phyloP scores from a whole-genome alignment of 1,140 invertebrate species.

The Drosophila sproati region DNA sequence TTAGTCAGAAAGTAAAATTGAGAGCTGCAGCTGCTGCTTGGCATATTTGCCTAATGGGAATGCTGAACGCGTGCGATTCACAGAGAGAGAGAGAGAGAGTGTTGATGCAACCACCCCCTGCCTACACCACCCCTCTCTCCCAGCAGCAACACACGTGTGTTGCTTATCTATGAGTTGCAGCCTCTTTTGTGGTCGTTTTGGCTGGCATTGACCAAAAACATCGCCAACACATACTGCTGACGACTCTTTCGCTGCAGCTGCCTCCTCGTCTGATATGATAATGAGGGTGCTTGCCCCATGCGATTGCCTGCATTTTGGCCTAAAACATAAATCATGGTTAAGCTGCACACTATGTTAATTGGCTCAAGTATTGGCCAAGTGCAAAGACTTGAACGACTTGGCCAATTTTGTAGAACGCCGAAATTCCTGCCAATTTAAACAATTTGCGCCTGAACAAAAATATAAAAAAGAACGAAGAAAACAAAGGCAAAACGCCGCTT shows the following conservation, averaged over 20 bases:
- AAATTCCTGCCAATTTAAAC: slow-evolving; percentile 80
- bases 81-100: slow-evolving; percentile 9
- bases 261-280: slow-evolving; percentile 65
- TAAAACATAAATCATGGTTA: slow-evolving; percentile 72
- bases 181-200: slow-evolving; percentile 13
- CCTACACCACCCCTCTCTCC: background rate
- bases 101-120: slow-evolving; percentile 18
- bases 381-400: slow-evolving; percentile 13
- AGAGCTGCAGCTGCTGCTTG: slow-evolving; percentile 40
- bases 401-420: slow-evolving; percentile 59
- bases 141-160: background rate
- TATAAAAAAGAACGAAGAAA: slow-evolving; percentile 32
- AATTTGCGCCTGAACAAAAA: slow-evolving; percentile 63
- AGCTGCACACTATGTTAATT: slow-evolving; percentile 76
- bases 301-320: background rate
- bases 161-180: slow-evolving; percentile 40
- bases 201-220: no score
- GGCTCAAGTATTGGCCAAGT: slow-evolving; percentile 41
- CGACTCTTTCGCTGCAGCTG: slow-evolving; percentile 44
- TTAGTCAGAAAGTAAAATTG: slow-evolving; percentile 23
- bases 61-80: slow-evolving; percentile 44
- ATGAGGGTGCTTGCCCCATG: slow-evolving; percentile 42
- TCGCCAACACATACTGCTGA: background rate
- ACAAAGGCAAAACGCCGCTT: slow-evolving; percentile 5
- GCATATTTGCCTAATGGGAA: slow-evolving; percentile 59